phyloP scores from a whole-genome alignment of 1,140 invertebrate genomes.

The Archivesica marissinica region DNA sequence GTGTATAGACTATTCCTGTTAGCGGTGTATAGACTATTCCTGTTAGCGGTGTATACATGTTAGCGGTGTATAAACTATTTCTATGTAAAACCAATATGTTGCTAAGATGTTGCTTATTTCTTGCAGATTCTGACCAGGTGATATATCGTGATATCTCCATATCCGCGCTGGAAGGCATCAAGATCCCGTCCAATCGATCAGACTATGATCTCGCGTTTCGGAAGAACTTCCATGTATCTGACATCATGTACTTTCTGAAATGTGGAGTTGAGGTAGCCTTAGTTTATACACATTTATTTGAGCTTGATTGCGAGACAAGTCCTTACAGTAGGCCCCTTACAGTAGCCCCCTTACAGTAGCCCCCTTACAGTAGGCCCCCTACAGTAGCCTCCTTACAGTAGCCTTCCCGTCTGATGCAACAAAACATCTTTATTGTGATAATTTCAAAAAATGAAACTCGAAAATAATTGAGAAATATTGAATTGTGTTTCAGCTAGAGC shows the following conservation, averaged over 20 bases:
- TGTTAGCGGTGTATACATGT: background rate
- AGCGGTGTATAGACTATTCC: background rate
- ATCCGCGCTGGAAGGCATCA: slow-evolving; percentile 71
- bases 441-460: too few species aligned
- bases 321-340: too few species aligned
- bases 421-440: too few species aligned
- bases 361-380: too few species aligned
- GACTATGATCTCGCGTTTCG: slow-evolving; percentile 69
- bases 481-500: too few species aligned
- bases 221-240: slow-evolving; percentile 80
- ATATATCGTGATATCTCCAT: slow-evolving; percentile 76
- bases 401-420: too few species aligned
- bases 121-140: slow-evolving; percentile 61
- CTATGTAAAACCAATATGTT: background rate
- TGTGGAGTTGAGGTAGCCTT: slow-evolving; percentile 81
- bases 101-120: background rate
- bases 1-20: background rate
- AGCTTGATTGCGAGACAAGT: too few species aligned
- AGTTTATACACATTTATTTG: too few species aligned
- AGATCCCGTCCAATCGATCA: slow-evolving; percentile 64
- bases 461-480: too few species aligned
- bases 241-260: slow-evolving; percentile 82
- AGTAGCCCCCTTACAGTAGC: too few species aligned
- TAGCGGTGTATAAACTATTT: background rate
- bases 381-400: too few species aligned